phyloP scores from a whole-genome alignment of 2,113 vertebrate species.

The Diadophis punctatus region DNA sequence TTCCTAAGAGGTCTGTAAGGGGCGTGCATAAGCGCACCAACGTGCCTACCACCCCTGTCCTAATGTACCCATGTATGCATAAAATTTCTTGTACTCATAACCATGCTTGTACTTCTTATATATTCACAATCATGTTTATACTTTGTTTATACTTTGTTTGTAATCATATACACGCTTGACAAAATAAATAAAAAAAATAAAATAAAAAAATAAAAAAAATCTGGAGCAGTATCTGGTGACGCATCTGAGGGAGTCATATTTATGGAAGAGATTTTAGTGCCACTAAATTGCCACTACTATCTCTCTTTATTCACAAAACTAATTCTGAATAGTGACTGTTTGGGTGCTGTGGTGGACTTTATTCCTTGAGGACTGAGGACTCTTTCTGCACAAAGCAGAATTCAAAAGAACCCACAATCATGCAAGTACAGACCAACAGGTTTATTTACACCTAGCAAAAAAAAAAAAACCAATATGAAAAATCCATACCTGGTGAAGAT shows the following conservation, averaged over 20 bases:
- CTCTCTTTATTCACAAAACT: background rate
- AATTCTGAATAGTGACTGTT: background rate
- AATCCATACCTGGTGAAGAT: background rate
- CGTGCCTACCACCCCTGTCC: too few relatives aligned
- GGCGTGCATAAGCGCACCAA: too few relatives aligned
- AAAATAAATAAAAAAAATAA: too few relatives aligned
- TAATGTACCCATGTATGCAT: too few relatives aligned
- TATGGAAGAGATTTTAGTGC: background rate
- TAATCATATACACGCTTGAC: too few relatives aligned
- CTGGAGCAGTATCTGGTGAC: background rate
- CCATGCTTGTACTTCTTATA: too few relatives aligned
- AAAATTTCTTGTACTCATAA: too few relatives aligned
- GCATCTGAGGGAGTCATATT: background rate
- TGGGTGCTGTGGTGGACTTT: background rate
- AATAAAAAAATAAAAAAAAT: background rate
- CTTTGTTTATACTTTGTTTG: too few relatives aligned
- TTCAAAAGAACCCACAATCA: background rate
- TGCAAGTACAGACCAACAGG: background rate
- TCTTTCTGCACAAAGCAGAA: background rate
- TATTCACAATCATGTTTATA: too few relatives aligned
- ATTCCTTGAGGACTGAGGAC: background rate
- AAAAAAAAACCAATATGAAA: background rate
- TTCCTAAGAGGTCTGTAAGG: too few relatives aligned
- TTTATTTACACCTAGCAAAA: background rate
- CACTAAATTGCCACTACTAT: background rate